Evolutionary conservation across 64 coral and sea anemone species (phyloP), one percentile per base, ranked within the genome.

Genomic region (Hydrozoanthus tunicans): DNA sequence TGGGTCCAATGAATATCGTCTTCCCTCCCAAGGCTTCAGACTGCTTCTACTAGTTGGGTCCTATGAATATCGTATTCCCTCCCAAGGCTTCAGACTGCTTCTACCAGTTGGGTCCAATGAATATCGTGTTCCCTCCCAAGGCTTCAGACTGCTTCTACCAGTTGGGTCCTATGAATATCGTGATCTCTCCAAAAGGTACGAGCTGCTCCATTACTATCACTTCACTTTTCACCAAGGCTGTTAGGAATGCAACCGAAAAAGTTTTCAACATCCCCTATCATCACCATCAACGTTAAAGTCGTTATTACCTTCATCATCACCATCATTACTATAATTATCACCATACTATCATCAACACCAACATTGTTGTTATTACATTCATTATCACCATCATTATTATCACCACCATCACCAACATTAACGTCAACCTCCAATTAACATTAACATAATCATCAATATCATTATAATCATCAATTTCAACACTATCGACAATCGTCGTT

Each of bases 141-240:
- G 32, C 32, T 43, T 43, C 0, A 43, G 32, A 43, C 32, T 43
- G 32, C 32, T 43, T 43, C 32, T 43, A 43, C 32, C 32, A 43
- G 32, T 43, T 43, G 32, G 32, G 32, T 43, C 32, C 32, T 43
- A 43, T 43, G 32, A 43, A 43, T 43, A 43, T 43, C 32, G 32
- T 1, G 32, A 43, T 43, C 32, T 43, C 32, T 43, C 32, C 32
- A 43, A 43, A 43, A 43, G 32, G 32, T 43, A 43, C 32, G 32
- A 43, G 32, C 32, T 43, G 32, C 32, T 81, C 79, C 79, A 81
- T 81, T 11, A 43, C 79, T 64, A 81, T 81, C 24, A 43, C 79
- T 51, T 8, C 79, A 6, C 58, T 81, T 60, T 51, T 81, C 79
- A 64, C 79, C 58, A 81, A 3, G 5, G 59, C 79, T 81, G 23